Percentiles rank a stretch among this genome's conserved stretches.
Conservation (phyloP, 92 coral and sea anemone species). For the Phenganax stokvisi region DNA sequence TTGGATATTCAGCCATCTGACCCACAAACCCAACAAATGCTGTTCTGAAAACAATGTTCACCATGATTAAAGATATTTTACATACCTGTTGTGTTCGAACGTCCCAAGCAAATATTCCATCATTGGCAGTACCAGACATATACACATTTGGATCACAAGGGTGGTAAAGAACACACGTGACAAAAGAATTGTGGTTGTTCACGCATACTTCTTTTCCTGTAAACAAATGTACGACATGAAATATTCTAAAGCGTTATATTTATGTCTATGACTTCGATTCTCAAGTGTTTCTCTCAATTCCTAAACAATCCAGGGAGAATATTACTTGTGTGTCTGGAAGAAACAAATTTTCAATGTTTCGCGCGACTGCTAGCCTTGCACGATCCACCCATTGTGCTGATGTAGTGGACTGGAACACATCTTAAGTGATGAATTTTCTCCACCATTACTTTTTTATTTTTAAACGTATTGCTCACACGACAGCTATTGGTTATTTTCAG, state of each 20-base stretch:
- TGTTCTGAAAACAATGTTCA: background rate
- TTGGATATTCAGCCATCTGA: background rate
- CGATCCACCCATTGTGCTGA: no score
- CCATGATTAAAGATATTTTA: background rate
- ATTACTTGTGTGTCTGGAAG: no score
- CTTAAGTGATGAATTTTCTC: no score
- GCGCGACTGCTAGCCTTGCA: no score
- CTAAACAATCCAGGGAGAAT: no score
- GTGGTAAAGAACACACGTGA: constrained; percentile 76
- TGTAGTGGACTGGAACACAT: no score
- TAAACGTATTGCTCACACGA: background rate
- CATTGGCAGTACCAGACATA: constrained; percentile 73
- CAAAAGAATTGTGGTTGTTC: constrained; percentile 69
- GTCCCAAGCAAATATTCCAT: constrained; percentile 87
- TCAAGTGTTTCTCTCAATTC: no score
- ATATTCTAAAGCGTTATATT: no score
- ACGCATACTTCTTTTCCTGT: constrained; percentile 56
- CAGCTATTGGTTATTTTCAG: background rate
- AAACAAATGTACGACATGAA: background rate
- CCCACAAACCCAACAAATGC: background rate
- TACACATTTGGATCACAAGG: constrained; percentile 64
- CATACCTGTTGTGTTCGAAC: constrained; percentile 64
- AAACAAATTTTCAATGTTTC: no score
- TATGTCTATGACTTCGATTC: no score
- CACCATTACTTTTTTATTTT: background rate